Conservation (phyloP, 2,113 vertebrate genomes). For the Seriola rivoliana region DNA sequence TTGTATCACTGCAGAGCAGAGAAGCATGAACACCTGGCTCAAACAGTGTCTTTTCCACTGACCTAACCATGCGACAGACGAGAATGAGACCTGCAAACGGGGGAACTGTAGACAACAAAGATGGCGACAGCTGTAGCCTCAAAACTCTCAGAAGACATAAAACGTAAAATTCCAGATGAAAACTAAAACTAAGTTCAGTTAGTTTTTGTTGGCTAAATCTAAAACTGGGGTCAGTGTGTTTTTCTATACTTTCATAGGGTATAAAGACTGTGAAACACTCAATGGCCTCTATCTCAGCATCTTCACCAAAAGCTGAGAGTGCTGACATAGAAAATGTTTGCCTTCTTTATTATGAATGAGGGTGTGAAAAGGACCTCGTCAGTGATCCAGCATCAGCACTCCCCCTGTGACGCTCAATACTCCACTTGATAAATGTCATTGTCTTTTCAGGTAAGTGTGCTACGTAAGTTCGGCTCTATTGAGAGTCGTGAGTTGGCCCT, state of each 20-base stretch:
- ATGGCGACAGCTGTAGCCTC: not conserved
- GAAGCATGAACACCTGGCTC: not conserved
- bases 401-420: slow-evolving; percentile 63
- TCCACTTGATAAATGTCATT: slow-evolving; percentile 66
- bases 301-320: slow-evolving; percentile 20
- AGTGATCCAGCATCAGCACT: slow-evolving; percentile 67
- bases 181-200: not conserved
- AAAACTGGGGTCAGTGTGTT: not conserved
- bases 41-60: no score
- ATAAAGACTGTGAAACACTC: not conserved
- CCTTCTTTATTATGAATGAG: slow-evolving; percentile 72
- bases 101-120: not conserved
- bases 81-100: not conserved
- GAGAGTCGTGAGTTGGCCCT: slow-evolving; percentile 21
- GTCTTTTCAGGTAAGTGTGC: slow-evolving; percentile 48
- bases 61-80: no score
- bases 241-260: not conserved
- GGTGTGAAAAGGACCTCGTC: slow-evolving; percentile 57
- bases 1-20: not conserved
- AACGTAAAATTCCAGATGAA: not conserved
- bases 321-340: slow-evolving; percentile 48
- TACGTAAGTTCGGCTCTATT: slow-evolving; percentile 40
- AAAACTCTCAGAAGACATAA: no score
- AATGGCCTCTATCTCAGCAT: not conserved
- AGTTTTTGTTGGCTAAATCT: not conserved